Conservation (phyloP, 1,140 invertebrate species). For the Drosophila ohnishii region DNA sequence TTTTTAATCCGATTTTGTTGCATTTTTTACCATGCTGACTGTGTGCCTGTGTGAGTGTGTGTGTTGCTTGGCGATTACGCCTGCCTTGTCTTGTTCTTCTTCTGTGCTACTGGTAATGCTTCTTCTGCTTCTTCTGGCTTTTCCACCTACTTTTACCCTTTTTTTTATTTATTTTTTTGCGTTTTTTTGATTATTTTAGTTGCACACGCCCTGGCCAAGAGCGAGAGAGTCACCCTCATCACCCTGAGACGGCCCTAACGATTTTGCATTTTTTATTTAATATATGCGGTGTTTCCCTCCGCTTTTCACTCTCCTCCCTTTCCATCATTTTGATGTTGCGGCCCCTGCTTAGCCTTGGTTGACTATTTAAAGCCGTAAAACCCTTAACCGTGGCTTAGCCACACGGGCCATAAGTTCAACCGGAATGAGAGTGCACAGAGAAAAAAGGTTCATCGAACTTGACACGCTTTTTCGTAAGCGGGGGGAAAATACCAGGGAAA, state of each 20-base stretch:
- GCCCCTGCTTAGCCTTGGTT: constrained; percentile 49
- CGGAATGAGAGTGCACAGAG: constrained; percentile 47
- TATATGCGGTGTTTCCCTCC: constrained; percentile 54
- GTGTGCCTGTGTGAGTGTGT: constrained; percentile 48
- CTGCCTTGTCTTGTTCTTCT: constrained; percentile 29
- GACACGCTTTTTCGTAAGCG: constrained; percentile 16
- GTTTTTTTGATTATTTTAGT: constrained; percentile 74
- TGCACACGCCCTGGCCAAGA: constrained; percentile 28
- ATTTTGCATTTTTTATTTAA: constrained; percentile 71
- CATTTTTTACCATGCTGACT: constrained; percentile 65
- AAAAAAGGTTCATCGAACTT: constrained; percentile 38
- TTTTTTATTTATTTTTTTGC: constrained; percentile 9
- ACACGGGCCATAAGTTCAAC: constrained; percentile 52
- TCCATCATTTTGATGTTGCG: constrained; percentile 27
- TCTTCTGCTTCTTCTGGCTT: constrained; percentile 39
- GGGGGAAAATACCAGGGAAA: not conserved
- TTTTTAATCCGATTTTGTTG: constrained; percentile 78
- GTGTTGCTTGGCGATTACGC: constrained; percentile 71
- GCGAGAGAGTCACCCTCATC: constrained; percentile 27
- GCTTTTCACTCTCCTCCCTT: not conserved
- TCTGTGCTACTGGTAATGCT: constrained; percentile 25
- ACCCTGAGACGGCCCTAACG: constrained; percentile 40
- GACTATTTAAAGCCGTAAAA: constrained; percentile 64
- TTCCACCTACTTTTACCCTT: constrained; percentile 48
- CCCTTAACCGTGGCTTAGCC: constrained; percentile 64